Conservation (phyloP, 2,888 invertebrate species). For the Abscondita cerata region DNA sequence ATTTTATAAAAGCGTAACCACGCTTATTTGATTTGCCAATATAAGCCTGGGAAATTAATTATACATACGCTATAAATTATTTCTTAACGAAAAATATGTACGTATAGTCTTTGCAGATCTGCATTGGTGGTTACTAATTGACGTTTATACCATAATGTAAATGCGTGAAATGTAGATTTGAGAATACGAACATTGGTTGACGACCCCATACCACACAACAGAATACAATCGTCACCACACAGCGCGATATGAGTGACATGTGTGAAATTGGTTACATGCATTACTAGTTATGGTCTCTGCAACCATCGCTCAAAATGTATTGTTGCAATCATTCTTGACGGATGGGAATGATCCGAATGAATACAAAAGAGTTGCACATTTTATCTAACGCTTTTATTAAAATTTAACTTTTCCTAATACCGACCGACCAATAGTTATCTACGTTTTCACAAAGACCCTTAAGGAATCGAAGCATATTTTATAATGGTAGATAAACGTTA, state of each 20-base stretch:
- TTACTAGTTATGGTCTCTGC: slow-evolving; percentile 32
- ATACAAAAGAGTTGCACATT: background rate
- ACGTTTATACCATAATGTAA: no score
- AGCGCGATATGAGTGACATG: slow-evolving; percentile 32
- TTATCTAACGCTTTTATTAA: no score
- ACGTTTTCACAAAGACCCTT: slow-evolving; percentile 1
- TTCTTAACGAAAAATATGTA: no score
- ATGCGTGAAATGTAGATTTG: no score
- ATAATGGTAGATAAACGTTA: slow-evolving; percentile 11
- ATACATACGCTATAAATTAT: no score
- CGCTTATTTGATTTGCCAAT: no score
- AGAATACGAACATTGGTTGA: slow-evolving; percentile 13
- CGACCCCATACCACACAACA: slow-evolving; percentile 27
- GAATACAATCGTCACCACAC: slow-evolving; percentile 27
- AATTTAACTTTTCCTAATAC: no score
- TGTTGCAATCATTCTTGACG: slow-evolving; percentile 25
- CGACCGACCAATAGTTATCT: background rate
- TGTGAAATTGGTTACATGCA: slow-evolving; percentile 36
- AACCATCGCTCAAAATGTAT: slow-evolving; percentile 31
- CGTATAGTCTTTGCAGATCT: no score
- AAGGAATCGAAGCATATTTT: slow-evolving; percentile 7
- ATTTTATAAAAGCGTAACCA: no score
- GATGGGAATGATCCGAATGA: slow-evolving; percentile 23
- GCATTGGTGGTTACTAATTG: no score
- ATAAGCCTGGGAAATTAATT: no score